phyloP scores from a whole-genome alignment of 2,113 vertebrate genomes.

The Pedetes capensis region DNA sequence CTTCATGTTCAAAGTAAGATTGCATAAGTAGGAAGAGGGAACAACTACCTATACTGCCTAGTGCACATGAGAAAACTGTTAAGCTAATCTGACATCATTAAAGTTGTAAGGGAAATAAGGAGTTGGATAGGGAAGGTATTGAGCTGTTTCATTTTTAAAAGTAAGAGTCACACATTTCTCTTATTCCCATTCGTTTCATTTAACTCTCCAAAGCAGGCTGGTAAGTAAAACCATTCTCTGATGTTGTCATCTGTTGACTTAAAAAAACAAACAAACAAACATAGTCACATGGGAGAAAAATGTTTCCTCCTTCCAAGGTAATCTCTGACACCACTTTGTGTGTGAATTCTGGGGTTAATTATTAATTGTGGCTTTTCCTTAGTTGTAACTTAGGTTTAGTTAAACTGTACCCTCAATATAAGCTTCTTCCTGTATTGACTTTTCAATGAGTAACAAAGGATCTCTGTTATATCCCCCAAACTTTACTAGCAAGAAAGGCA shows the following conservation, averaged over 20 bases:
- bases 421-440: conserved; percentile 41
- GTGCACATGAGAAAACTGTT: background rate
- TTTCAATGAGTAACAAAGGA: background rate
- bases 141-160: background rate
- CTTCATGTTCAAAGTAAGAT: conserved; percentile 44
- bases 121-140: background rate
- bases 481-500: too few species aligned
- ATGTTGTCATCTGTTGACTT: conserved; percentile 9
- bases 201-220: conserved; percentile 3
- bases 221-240: conserved; percentile 20
- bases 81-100: background rate
- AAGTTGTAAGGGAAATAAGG: background rate
- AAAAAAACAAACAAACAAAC: background rate
- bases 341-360: conserved; percentile 55
- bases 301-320: background rate
- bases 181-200: background rate
- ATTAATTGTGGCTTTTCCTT: conserved; percentile 39
- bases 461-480: background rate
- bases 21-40: background rate
- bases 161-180: conserved; percentile 10
- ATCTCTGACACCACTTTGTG: background rate
- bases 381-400: conserved; percentile 19
- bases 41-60: background rate
- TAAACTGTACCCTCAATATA: conserved; percentile 11
- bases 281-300: background rate